phyloP scores from a whole-genome alignment of 1,140 invertebrate species.

The Drosophila orosa region DNA sequence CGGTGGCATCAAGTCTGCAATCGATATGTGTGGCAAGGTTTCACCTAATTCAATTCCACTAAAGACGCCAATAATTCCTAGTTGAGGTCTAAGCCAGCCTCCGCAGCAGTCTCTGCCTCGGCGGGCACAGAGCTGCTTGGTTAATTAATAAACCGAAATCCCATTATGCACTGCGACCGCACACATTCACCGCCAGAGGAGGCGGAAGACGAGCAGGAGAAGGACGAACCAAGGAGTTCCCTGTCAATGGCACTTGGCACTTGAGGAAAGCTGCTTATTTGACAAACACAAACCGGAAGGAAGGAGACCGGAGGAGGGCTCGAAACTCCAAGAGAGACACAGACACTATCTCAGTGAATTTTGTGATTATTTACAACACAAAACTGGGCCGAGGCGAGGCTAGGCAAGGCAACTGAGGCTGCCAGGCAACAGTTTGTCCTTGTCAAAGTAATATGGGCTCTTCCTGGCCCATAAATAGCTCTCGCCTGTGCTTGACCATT shows the following conservation, averaged over 20 bases:
- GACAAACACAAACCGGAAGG: slow-evolving; percentile 54
- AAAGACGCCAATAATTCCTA: slow-evolving; percentile 37
- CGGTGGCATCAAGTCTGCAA: slow-evolving; percentile 23
- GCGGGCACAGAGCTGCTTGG: slow-evolving; percentile 15
- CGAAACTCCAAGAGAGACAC: not conserved
- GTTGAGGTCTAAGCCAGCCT: slow-evolving; percentile 23
- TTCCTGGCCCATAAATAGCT: slow-evolving; percentile 50
- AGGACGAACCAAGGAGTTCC: slow-evolving; percentile 9
- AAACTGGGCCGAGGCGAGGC: slow-evolving; percentile 6
- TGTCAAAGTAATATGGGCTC: slow-evolving; percentile 52
- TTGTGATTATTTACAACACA: slow-evolving; percentile 61
- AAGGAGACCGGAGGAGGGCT: slow-evolving; percentile 7
- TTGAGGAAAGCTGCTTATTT: slow-evolving; percentile 62
- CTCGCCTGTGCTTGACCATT: slow-evolving; percentile 45
- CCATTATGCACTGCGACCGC: slow-evolving; percentile 49
- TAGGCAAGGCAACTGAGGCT: not conserved
- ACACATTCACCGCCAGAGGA: slow-evolving; percentile 9
- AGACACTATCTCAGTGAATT: slow-evolving; percentile 42
- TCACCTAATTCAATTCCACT: slow-evolving; percentile 41
- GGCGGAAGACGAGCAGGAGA: not conserved
- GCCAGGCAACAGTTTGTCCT: slow-evolving; percentile 52
- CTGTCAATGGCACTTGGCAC: slow-evolving; percentile 54
- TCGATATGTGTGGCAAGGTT: slow-evolving; percentile 30
- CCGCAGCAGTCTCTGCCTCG: not conserved
- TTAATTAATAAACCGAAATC: slow-evolving; percentile 60